Evolutionary conservation across 92 coral and sea anemone genomes (phyloP).

Genomic region (Epizoanthus stellaris): DNA sequence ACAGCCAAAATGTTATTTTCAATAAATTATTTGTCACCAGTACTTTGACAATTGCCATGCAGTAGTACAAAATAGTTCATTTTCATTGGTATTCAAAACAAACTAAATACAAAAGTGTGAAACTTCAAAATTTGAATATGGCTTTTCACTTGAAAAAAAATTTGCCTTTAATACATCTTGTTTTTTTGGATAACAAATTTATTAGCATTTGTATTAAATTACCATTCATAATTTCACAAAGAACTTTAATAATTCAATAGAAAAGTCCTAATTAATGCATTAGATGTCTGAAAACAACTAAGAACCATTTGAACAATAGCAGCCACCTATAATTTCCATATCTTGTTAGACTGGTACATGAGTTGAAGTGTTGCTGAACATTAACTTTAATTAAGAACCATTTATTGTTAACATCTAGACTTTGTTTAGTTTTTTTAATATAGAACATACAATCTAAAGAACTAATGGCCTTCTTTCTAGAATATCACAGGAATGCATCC

Average conservation of each 20-base stretch:
- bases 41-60: background rate
- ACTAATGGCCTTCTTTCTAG: background rate
- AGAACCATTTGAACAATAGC: background rate
- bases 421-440: slow-evolving; percentile 1
- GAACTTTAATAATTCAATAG: background rate
- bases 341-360: background rate
- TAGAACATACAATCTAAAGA: slow-evolving; percentile 12
- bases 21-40: background rate
- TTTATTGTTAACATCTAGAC: background rate
- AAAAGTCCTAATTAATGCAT: background rate
- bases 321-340: background rate
- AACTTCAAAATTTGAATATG: too few relatives aligned
- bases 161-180: too few relatives aligned
- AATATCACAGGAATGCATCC: background rate
- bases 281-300: background rate
- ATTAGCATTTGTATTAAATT: too few relatives aligned
- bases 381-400: background rate
- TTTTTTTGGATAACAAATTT: too few relatives aligned
- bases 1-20: too few relatives aligned
- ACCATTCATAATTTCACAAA: too few relatives aligned
- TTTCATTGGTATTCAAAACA: background rate
- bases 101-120: too few relatives aligned
- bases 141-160: too few relatives aligned
- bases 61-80: background rate
- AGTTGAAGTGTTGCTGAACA: background rate